Evolutionary conservation across 2,888 invertebrate species (phyloP).

Genomic region (Ophion costatus): DNA sequence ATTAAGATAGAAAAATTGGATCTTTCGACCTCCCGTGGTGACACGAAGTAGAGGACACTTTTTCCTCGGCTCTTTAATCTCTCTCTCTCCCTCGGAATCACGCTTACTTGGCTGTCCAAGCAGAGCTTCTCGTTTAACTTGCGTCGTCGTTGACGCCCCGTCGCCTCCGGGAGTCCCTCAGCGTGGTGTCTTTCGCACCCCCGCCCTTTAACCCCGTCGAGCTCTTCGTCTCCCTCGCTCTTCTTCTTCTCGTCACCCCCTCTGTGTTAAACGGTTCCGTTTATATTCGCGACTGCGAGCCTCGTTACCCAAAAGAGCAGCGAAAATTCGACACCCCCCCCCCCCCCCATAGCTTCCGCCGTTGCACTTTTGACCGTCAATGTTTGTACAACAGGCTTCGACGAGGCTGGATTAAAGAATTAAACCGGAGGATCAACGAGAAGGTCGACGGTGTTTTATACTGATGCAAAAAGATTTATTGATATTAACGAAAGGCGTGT

Average conservation of each 20-base stretch:
- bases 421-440: not conserved
- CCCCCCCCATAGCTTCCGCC: not conserved
- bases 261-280: slow-evolving; percentile 62
- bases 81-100: slow-evolving; percentile 53
- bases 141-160: slow-evolving; percentile 42
- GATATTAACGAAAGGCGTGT: too few species aligned
- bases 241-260: slow-evolving; percentile 28
- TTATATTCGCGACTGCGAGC: slow-evolving; percentile 43
- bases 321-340: slow-evolving; percentile 22
- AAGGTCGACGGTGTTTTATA: not conserved
- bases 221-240: slow-evolving; percentile 6
- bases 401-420: slow-evolving; percentile 31
- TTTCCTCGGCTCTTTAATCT: slow-evolving; percentile 63
- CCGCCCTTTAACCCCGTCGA: slow-evolving; percentile 15
- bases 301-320: slow-evolving; percentile 54
- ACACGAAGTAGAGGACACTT: slow-evolving; percentile 43
- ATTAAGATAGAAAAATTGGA: slow-evolving; percentile 64
- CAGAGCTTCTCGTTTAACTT: slow-evolving; percentile 37
- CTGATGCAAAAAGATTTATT: too few species aligned
- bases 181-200: slow-evolving; percentile 60
- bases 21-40: slow-evolving; percentile 54
- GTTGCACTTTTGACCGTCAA: not conserved
- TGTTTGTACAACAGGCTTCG: slow-evolving; percentile 26
- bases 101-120: slow-evolving; percentile 60
- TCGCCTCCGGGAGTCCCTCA: slow-evolving; percentile 57